Base-by-base conservation (phyloP, 2,797 vertebrate species). In the Xerus rutilus region DNA sequence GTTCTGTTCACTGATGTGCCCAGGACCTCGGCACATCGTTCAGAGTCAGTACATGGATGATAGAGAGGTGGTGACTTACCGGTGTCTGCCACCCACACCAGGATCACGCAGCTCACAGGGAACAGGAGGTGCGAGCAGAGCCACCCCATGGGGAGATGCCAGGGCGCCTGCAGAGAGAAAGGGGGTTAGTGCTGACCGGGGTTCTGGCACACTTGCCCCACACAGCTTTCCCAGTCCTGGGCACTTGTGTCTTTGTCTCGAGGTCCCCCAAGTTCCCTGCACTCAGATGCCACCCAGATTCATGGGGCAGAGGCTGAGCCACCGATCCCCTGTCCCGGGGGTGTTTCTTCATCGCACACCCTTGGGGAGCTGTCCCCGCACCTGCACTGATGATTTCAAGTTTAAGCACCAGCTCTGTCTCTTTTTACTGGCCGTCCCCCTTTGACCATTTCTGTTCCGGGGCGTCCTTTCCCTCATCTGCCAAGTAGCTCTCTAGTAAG, bases 101-200 rank as follows among this genome's bases (percentile, higher is more conserved):
- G 95, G 64, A 98, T 85, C 96, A 98, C 93, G 67, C 96, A 97
- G 97, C 98, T 97, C 82, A 97, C 52, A 0, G 82, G 54, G 83
- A 49, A 35, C 2, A 8, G 52, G 20, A 73, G 65, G 86, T 72
- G 59, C 14, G 47, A 14, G 39, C n/a, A 1, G 28, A 14, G 88
- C 93, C 45, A 14, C 91, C 92, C 97, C 98, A 98, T 98, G 57
- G 3, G 4, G 84, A 96, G 85, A 78, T 6, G 35, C 32, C 1
- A 35, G 17, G 49, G 64, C 0, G 70, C 76, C 78, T 98, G 98
- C 69, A 28, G 95, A 97, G 8, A 97, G 89, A 93, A 94, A 0
- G 57, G 28, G 30, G 13, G 5, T 95, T 14, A 96, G 78, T 4
- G 35, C 4, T 13, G 35, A 64, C 30, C 4, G 1, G 0, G 45